Conservation (phyloP, 2,797 vertebrate species). For the Danionella dracula region DNA sequence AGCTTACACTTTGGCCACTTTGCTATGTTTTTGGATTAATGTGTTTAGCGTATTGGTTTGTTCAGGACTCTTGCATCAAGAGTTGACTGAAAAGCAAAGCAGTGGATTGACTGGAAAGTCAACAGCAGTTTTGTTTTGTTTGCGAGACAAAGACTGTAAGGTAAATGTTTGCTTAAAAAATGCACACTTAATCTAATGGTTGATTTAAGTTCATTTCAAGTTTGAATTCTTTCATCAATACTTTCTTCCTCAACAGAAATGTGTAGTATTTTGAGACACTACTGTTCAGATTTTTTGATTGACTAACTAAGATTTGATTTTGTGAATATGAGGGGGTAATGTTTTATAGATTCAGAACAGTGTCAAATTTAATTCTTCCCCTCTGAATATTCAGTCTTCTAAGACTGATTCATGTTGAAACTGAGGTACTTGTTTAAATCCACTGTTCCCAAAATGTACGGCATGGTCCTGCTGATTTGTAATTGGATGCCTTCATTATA, state of each 20-base stretch:
- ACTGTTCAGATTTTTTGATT: no score
- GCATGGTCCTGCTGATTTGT: constrained; percentile 19
- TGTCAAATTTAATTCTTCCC: no score
- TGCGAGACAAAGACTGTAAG: not conserved
- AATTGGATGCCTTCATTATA: not conserved
- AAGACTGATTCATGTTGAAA: no score
- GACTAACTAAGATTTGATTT: no score
- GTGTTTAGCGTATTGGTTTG: not conserved
- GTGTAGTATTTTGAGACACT: no score
- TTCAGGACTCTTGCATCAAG: constrained; percentile 28
- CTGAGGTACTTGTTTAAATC: constrained; percentile 50
- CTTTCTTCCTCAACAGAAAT: no score
- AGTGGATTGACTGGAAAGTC: not conserved
- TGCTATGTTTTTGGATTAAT: not conserved
- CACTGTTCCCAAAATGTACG: constrained; percentile 63
- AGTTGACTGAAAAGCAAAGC: constrained; percentile 3
- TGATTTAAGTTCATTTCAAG: no score
- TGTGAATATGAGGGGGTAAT: no score
- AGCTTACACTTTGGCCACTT: not conserved
- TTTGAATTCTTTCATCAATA: no score
- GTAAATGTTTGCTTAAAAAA: not conserved
- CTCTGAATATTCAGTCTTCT: no score
- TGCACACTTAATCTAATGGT: no score
- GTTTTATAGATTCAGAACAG: no score
- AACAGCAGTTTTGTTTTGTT: not conserved